Evolutionary conservation across 2,888 invertebrate species (phyloP).

Genomic region (Quadriops clusia): DNA sequence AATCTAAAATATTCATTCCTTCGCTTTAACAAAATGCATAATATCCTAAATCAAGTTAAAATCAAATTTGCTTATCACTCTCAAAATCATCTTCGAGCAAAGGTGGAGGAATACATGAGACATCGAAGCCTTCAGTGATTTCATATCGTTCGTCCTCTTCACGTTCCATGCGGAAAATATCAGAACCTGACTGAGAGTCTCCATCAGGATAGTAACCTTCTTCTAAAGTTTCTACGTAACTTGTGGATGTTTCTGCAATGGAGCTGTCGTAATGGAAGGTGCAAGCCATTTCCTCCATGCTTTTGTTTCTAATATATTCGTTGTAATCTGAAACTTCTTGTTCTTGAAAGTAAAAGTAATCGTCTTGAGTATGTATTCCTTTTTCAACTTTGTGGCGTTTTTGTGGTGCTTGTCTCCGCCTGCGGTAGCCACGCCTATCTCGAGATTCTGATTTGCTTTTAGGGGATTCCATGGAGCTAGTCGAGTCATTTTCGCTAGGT

Average conservation of each 20-base stretch:
- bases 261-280: constrained; percentile 28
- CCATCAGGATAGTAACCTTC: constrained; percentile 57
- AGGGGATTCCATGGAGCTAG: constrained; percentile 59
- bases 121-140: constrained; percentile 63
- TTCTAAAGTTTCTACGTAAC: constrained; percentile 28
- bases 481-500: constrained; percentile 63
- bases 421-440: constrained; percentile 54
- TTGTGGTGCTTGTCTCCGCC: constrained; percentile 51
- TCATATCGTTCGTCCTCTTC: constrained; percentile 47
- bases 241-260: constrained; percentile 7
- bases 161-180: constrained; percentile 36
- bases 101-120: constrained; percentile 66
- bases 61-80: constrained; percentile 38
- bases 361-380: constrained; percentile 30
- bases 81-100: constrained; percentile 64
- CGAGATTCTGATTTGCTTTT: constrained; percentile 38
- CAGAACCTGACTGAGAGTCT: constrained; percentile 41
- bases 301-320: constrained; percentile 29
- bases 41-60: too few relatives aligned
- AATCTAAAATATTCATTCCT: too few relatives aligned
- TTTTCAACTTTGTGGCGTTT: constrained; percentile 46
- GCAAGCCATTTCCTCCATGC: constrained; percentile 31
- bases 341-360: constrained; percentile 32
- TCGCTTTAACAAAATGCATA: too few relatives aligned
- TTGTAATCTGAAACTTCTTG: constrained; percentile 29